Conservation (phyloP, 2,113 vertebrate species). For the Galeopterus variegatus region DNA sequence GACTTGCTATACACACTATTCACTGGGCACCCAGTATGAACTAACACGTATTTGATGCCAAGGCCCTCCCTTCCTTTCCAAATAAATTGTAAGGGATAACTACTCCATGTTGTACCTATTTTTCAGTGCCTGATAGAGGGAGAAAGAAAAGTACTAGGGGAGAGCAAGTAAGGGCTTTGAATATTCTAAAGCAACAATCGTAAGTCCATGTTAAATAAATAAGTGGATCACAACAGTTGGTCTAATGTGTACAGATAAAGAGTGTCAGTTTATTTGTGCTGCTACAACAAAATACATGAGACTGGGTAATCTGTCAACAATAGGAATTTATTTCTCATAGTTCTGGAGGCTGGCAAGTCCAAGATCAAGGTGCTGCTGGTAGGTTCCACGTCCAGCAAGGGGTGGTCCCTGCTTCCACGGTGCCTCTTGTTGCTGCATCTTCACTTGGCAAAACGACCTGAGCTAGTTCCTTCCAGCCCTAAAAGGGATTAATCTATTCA, state of each 20-base stretch:
- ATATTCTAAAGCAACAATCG: not conserved
- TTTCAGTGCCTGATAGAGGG: not conserved
- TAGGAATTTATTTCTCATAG: not conserved
- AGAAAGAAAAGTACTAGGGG: not conserved
- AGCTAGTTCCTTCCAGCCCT: not conserved
- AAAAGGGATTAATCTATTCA: not conserved
- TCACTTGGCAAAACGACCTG: too few species aligned
- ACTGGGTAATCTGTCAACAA: not conserved
- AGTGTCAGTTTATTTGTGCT: not conserved
- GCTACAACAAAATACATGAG: not conserved
- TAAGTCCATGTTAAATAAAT: not conserved
- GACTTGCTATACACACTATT: not conserved
- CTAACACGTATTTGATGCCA: not conserved
- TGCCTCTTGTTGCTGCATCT: rapidly evolving
- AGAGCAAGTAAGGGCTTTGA: not conserved
- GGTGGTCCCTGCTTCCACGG: not conserved
- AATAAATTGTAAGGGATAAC: not conserved
- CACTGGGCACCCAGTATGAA: not conserved
- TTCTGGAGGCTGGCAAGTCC: not conserved
- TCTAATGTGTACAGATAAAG: not conserved
- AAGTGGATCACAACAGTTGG: not conserved
- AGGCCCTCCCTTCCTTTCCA: not conserved
- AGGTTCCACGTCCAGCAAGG: rapidly evolving
- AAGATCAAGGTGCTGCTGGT: not conserved
- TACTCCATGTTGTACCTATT: not conserved